These are phyloP conservation scores for Athetis lepigone DNA, from an alignment of 2,888 invertebrate species.

Conservation along the genomic window DNA sequence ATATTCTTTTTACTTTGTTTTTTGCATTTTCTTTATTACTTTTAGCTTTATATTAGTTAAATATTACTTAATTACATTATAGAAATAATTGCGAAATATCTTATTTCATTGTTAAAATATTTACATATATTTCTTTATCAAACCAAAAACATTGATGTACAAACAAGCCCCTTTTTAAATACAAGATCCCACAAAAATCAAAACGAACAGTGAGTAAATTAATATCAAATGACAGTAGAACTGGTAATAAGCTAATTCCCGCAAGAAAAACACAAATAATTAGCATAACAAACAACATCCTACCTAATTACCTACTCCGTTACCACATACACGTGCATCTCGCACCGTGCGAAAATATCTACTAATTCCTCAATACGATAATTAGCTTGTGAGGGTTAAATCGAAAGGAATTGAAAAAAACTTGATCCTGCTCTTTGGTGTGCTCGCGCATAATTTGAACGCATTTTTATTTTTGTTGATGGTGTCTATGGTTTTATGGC, in stretches of 20 bases:
- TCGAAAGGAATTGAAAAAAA: conserved; percentile 67
- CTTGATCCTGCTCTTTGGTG: conserved; percentile 68
- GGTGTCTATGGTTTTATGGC: conserved; percentile 31
- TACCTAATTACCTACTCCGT: conserved; percentile 78
- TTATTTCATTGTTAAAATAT: accelerated
- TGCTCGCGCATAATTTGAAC: conserved; percentile 69
- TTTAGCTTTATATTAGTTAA: no score
- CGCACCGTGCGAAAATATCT: conserved; percentile 81
- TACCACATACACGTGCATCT: conserved; percentile 75
- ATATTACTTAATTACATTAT: no score
- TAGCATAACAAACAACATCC: conserved; percentile 69
- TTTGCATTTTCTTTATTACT: no score
- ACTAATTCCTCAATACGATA: conserved; percentile 82
- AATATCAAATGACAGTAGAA: conserved; percentile 57
- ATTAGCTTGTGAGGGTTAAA: conserved; percentile 76
- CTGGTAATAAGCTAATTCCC: conserved; percentile 55
- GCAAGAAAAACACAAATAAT: conserved; percentile 46
- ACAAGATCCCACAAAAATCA: conserved; percentile 5
- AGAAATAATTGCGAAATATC: no score
- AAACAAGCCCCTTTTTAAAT: not conserved
- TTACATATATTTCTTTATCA: not conserved
- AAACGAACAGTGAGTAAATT: conserved; percentile 49
- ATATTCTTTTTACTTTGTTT: not conserved
- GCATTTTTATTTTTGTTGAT: conserved; percentile 61
- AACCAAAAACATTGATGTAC: not conserved